Evolutionary conservation across 1,140 invertebrate genomes (phyloP), one percentile per base, ranked within the genome.

Genomic region (Sweltsa coloradensis): DNA sequence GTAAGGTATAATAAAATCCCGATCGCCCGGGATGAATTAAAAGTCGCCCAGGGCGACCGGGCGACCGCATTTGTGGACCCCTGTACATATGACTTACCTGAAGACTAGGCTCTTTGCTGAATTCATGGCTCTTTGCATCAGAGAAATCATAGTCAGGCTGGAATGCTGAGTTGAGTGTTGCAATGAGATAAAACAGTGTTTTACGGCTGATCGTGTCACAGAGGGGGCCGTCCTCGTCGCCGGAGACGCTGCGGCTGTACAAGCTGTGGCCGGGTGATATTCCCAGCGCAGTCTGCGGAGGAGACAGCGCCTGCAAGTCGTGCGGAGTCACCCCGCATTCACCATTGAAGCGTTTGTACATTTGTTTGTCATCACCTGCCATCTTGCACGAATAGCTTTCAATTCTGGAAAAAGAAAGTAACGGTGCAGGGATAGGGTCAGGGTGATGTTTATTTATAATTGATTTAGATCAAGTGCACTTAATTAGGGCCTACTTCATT

Each of bases 351-450:
- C 80, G 73, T 65, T 96, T 96, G 62, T 92, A 97, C 51, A 95
- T 71, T 53, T 86, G 83, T 68, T 97, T 97, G 58, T 96, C 92
- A 55, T 79, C 80, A 13, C 89, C 90, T 52, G 89, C 88, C 89
- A 97, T 91, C 74, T 97, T 97, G 64, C 93, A 97, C 21, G 90
- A 95, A 67, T 97, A 97, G 67, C 91, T 96, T 69, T 97, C 93
- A 57, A 97, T 85, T 53, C 93, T 85, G 56, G 34, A 63, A 60
- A 34, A 18, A 39, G 13, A 49, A n/a, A n/a, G n/a, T n/a, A n/a
- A n/a, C n/a, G n/a, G n/a, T n/a, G n/a, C n/a, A n/a, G n/a, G n/a
- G n/a, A n/a, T n/a, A n/a, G n/a, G n/a, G n/a, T n/a, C n/a, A n/a
- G n/a, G n/a, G n/a, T n/a, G n/a, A n/a, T n/a, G n/a, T n/a, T n/a